A percentile compares a stretch with the other conserved stretches of the same genome.
Evolutionary conservation across 2,113 vertebrate species (phyloP).

Genomic region (Oryzias curvinotus): DNA sequence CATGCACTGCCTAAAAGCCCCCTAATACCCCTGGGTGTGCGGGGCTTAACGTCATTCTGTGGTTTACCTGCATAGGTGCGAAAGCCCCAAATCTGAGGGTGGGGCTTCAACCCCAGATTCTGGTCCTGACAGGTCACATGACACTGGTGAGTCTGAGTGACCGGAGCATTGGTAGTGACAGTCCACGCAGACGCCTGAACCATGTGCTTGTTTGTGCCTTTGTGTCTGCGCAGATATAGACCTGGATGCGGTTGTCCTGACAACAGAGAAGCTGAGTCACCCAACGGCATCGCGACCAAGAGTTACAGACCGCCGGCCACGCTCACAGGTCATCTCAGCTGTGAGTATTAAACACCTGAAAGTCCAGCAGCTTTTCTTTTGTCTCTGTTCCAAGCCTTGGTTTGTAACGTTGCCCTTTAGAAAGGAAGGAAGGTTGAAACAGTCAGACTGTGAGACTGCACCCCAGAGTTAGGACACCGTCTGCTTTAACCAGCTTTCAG

Average conservation of each 20-base stretch:
- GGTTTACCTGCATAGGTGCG: constrained; percentile 85
- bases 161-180: constrained; percentile 25
- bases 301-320: constrained; percentile 91
- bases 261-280: constrained; percentile 93
- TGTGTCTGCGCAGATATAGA: constrained; percentile 83
- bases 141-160: constrained; percentile 86
- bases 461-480: too few relatives aligned
- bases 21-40: constrained; percentile 1
- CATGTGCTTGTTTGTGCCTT: background rate
- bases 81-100: constrained; percentile 90
- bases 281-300: constrained; percentile 91
- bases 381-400: too few relatives aligned
- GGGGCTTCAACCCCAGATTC: constrained; percentile 84
- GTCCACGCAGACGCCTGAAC: background rate
- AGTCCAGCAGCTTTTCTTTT: too few relatives aligned
- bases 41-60: constrained; percentile 49
- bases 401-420: too few relatives aligned
- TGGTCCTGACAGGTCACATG: constrained; percentile 88
- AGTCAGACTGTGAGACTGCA: too few relatives aligned
- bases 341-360: constrained; percentile 76
- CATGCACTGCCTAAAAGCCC: constrained; percentile 1
- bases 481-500: too few relatives aligned
- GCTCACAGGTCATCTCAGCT: constrained; percentile 90
- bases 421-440: too few relatives aligned
- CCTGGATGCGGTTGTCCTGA: constrained; percentile 87